Base-by-base conservation (phyloP, 2,113 vertebrate species). In the Miniopterus natalensis region DNA sequence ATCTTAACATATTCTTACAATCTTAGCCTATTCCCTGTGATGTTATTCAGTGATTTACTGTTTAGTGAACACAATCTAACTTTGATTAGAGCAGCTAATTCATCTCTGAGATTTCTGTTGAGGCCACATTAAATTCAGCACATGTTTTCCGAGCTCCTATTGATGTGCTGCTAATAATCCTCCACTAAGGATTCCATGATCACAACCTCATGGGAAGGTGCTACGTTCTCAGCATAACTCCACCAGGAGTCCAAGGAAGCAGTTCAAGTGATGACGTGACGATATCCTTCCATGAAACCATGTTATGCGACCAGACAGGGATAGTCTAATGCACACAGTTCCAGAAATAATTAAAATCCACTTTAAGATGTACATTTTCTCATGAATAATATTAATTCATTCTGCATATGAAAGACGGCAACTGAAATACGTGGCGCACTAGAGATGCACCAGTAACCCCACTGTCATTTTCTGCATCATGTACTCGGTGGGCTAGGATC, bases 81-180 rank as follows among this genome's bases (percentile, higher is more conserved):
- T 91, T 85, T 92, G 55, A 91, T 84, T 80, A 90, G 20, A 92
- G 47, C 53, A 71, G 7, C 47, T 42, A 73, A 84, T 66, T 92
- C 57, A 59, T 51, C n/a, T 73, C 31, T 85, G 6, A 78, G n/a
- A 91, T 66, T 42, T 73, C 31, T 77, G 18, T 4, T 13, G 42
- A 85, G 17, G 23, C 45, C 51, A 71, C 18, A 42, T 70, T 92
- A 65, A 73, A 20, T 51, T 57, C 15, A 95, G 27, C 18, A 86
- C 23, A 9, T 0, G 1, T 73, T 86, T 74, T 47, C 84, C 40
- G 45, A 93, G 65, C 18, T 74, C 74, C 45, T 68, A 21, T 18
- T 40, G 78, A 85, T 10, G 0, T n/a, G 25, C 20, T 93, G 6
- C 61, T 75, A 86, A 25, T 29, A 23, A 89, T 55, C n/a, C 21